Conservation (phyloP, 2,113 vertebrate species). For the Chunga burmeisteri region DNA sequence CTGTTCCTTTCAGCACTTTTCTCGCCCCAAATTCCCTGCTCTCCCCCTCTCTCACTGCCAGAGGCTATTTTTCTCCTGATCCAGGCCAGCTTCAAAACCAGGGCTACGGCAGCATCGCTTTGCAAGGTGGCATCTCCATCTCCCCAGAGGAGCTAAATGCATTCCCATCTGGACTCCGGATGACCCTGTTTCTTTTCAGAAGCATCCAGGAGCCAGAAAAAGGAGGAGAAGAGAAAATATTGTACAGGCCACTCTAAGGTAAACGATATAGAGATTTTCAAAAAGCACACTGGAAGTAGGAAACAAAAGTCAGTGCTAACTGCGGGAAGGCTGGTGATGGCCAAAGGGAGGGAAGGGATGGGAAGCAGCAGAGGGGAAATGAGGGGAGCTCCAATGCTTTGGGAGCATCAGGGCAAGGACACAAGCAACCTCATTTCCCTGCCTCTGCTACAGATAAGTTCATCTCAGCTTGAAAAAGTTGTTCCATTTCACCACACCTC, state of each 20-base stretch:
- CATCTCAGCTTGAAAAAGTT: neutral
- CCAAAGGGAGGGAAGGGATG: neutral
- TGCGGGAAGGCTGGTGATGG: neutral
- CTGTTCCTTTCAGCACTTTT: constrained; percentile 25
- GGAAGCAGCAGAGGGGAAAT: neutral
- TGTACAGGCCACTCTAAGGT: neutral
- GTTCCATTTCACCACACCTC: neutral
- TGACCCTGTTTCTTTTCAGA: neutral
- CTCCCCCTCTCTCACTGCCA: neutral
- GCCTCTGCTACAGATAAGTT: neutral
- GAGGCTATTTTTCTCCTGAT: constrained; percentile 32
- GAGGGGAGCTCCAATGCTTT: neutral
- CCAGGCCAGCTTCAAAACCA: neutral
- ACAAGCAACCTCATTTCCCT: neutral
- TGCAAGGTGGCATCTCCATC: neutral
- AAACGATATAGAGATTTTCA: neutral
- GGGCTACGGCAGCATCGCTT: neutral
- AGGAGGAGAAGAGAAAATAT: neutral
- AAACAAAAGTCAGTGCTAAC: neutral
- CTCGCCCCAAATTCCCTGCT: neutral
- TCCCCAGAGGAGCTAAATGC: neutral
- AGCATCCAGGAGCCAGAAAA: neutral
- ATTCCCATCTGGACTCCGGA: neutral
- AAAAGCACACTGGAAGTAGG: neutral
- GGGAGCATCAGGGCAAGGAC: neutral